Conservation (phyloP, 2,113 vertebrate genomes). For the Prinia subflava region DNA sequence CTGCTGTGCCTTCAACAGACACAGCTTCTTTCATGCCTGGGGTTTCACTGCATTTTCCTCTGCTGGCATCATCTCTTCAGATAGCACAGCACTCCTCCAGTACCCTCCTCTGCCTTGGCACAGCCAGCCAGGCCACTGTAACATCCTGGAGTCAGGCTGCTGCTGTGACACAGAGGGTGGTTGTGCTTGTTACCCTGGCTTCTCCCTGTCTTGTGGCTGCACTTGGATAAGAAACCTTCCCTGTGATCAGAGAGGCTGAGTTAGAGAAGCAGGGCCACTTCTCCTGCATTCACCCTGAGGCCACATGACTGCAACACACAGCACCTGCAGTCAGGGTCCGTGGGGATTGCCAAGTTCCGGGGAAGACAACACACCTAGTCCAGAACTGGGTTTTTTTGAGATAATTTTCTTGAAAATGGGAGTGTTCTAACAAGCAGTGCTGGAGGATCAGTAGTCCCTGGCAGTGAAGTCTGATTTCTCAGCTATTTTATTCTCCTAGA, state of each 20-base stretch:
- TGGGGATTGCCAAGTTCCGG: background rate
- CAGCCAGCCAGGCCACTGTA: background rate
- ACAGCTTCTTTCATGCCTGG: background rate
- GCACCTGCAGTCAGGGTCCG: background rate
- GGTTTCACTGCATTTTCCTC: background rate
- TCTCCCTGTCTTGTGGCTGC: background rate
- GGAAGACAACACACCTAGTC: background rate
- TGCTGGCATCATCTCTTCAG: background rate
- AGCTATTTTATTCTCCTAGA: background rate
- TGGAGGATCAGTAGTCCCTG: background rate
- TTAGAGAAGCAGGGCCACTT: background rate
- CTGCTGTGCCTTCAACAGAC: background rate
- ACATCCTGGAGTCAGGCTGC: background rate
- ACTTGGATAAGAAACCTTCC: background rate
- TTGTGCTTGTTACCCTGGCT: rapidly evolving
- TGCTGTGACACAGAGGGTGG: rapidly evolving
- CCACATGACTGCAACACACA: rapidly evolving
- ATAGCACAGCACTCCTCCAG: background rate
- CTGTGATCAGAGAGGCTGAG: background rate
- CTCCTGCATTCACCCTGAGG: background rate
- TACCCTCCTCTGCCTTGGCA: background rate
- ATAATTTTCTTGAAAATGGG: background rate
- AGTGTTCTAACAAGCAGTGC: background rate
- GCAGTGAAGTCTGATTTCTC: background rate
- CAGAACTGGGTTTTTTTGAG: background rate